phyloP scores from a whole-genome alignment of 2,888 invertebrate species.

The Platycheirus rosarum region DNA sequence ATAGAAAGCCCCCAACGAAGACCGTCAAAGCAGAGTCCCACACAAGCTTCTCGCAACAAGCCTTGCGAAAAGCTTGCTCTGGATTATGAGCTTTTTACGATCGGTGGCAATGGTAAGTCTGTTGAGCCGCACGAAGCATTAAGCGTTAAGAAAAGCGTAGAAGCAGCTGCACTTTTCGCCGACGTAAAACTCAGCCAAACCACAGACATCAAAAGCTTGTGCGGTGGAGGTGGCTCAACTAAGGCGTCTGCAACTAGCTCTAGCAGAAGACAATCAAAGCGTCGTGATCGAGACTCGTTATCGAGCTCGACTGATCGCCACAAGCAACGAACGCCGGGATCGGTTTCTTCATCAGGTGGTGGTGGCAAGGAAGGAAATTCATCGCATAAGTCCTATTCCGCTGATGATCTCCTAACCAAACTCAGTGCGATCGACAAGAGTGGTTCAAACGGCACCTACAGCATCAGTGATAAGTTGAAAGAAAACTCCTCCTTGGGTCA shows the following conservation, averaged over 20 bases:
- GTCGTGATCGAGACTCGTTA: slow-evolving; percentile 77
- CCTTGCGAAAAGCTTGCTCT: slow-evolving; percentile 87
- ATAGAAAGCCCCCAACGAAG: slow-evolving; percentile 58
- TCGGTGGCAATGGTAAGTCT: slow-evolving; percentile 84
- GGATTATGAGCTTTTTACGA: slow-evolving; percentile 89
- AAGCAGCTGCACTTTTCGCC: slow-evolving; percentile 93
- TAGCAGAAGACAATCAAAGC: slow-evolving; percentile 74
- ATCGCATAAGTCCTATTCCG: slow-evolving; percentile 79
- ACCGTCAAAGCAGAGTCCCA: slow-evolving; percentile 77
- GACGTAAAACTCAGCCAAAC: slow-evolving; percentile 89
- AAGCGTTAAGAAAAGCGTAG: slow-evolving; percentile 93
- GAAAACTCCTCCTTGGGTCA: slow-evolving; percentile 76
- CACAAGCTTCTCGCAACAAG: slow-evolving; percentile 78
- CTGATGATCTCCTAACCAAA: slow-evolving; percentile 80
- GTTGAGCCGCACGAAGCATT: slow-evolving; percentile 87
- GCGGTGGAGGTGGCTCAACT: slow-evolving; percentile 56
- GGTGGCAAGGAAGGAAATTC: slow-evolving; percentile 50
- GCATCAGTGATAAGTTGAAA: slow-evolving; percentile 64
- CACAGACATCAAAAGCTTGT: slow-evolving; percentile 86
- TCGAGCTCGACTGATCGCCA: slow-evolving; percentile 77
- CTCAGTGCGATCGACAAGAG: slow-evolving; percentile 79
- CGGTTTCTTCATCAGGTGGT: slow-evolving; percentile 70
- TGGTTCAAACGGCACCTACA: slow-evolving; percentile 75
- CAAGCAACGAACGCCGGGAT: slow-evolving; percentile 72
- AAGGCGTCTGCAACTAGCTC: slow-evolving; percentile 58